phyloP scores from a whole-genome alignment of 2,113 vertebrate genomes.

The Scolopax mira region DNA sequence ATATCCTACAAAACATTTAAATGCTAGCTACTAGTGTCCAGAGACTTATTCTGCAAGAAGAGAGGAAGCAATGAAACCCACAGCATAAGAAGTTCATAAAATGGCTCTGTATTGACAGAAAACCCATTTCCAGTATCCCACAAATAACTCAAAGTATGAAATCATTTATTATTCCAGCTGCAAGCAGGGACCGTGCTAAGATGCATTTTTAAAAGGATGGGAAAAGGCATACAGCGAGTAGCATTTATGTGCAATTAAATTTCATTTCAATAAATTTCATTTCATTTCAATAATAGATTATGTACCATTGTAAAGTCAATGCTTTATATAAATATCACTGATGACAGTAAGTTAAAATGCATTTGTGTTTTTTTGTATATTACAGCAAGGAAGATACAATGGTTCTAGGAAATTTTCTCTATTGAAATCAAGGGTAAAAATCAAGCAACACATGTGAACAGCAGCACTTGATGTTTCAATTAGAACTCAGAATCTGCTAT shows the following conservation, averaged over 20 bases:
- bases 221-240: conserved; percentile 49
- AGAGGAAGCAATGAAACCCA: not conserved
- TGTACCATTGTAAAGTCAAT: conserved; percentile 47
- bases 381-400: not conserved
- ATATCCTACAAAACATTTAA: not conserved
- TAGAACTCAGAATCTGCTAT: not conserved
- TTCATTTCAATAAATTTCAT: conserved; percentile 19
- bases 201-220: conserved; percentile 40
- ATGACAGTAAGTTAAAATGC: conserved; percentile 42
- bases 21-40: not conserved
- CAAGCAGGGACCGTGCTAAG: conserved; percentile 36
- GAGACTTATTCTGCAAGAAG: not conserved
- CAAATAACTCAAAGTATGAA: conserved; percentile 61
- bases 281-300: conserved; percentile 46
- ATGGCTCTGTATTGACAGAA: conserved; percentile 35
- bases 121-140: conserved; percentile 40
- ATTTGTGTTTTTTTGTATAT: conserved; percentile 53
- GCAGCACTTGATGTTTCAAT: not conserved
- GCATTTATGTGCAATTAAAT: conserved; percentile 64
- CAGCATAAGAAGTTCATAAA: conserved; percentile 1
- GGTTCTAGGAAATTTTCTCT: not conserved
- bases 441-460: not conserved
- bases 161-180: conserved; percentile 16
- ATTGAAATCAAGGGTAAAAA: conserved; percentile 9
- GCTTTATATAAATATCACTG: conserved; percentile 41